Evolutionary conservation across 2,113 vertebrate species (phyloP).

Genomic region (Chamaea fasciata): DNA sequence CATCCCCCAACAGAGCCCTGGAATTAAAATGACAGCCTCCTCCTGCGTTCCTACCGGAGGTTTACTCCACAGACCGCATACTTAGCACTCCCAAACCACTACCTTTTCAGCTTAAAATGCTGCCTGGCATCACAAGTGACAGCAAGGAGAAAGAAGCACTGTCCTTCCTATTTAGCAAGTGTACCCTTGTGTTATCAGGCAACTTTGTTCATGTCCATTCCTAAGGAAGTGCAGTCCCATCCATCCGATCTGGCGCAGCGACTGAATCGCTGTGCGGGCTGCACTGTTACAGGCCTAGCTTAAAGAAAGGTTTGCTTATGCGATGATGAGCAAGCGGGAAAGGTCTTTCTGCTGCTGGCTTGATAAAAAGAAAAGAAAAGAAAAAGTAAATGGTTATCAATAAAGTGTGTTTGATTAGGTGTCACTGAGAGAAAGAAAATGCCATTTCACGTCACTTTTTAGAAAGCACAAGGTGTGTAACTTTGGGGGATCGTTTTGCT

Average conservation of each 20-base stretch:
- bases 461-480: conserved; percentile 5
- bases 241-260: accelerated
- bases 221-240: neutral
- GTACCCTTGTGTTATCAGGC: neutral
- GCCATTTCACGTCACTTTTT: conserved; percentile 41
- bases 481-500: conserved; percentile 16
- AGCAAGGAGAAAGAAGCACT: neutral
- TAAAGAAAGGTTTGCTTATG: neutral
- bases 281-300: neutral
- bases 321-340: conserved; percentile 5
- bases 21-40: neutral
- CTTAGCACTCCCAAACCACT: neutral
- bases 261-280: neutral
- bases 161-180: neutral
- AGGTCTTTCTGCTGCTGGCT: conserved; percentile 36
- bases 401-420: conserved; percentile 29
- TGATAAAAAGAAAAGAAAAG: conserved; percentile 42
- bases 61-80: neutral
- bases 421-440: conserved; percentile 65
- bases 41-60: accelerated
- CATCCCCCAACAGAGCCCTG: neutral
- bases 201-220: neutral
- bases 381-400: conserved; percentile 28
- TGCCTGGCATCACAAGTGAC: neutral
- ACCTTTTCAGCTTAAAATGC: neutral